Evolutionary conservation across 2,113 vertebrate genomes (phyloP), one percentile per base, ranked within the genome.

Genomic region (Jaculus jaculus): DNA sequence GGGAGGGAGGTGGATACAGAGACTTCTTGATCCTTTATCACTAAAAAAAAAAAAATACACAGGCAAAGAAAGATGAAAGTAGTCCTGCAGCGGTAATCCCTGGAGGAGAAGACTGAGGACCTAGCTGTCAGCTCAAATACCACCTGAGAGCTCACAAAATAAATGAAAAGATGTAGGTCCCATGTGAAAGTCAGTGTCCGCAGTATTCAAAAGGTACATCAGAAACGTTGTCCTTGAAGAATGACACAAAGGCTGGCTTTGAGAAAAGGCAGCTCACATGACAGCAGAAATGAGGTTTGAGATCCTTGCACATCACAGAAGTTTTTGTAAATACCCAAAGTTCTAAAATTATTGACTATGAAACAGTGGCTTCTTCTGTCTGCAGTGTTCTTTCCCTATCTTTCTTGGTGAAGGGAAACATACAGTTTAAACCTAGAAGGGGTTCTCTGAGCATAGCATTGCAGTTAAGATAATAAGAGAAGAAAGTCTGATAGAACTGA

Each of bases 31-130:
- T 91, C 80, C 51, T 89, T 91, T 93, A 93, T 91, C 10, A 47
- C 58, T 42, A 37, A 92, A 89, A 93, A 77, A 37, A 92, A 89
- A 93, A 77, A 90, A 77, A 87, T 3, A 68, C 4, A 85, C 12
- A 58, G 68, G 79, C 51, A 89, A 84, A 81, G 47, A 92, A 91
- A 93, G 39, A 94, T 77, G 65, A 96, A 93, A 96, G 87, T 28
- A 84, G 80, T 86, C 96, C 79, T 92, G 60, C 61, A 84, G 58
- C 78, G 94, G 21, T 82, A 89, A 87, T 94, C 90, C 78, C 58
- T 84, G 34, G 78, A 92, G 86, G 72, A 92, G 79, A 91, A 87
- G 72, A 84, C 60, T 21, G 39, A 92, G 37, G 83, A 75, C 32
- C 26, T 79, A 30, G 30, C 47, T 91, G 63, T 93, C 77, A 65